These are phyloP conservation scores for Tricholaema leucomelas DNA, from an alignment of 2,113 vertebrate species.

Conservation along the genomic window DNA sequence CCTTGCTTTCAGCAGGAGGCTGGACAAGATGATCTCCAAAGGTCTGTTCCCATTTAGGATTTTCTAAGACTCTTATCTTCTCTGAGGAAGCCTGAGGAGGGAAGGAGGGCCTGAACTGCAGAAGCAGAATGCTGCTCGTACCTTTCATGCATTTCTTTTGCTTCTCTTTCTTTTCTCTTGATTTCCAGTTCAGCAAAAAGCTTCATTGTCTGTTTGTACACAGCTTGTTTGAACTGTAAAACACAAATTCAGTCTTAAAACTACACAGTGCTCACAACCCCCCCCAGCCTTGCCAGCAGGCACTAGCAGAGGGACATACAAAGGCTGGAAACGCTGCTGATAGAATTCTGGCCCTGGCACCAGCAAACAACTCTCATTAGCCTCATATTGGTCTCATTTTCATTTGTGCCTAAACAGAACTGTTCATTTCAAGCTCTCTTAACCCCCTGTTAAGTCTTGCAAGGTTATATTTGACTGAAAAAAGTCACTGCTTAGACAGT, in stretches of 20 bases:
- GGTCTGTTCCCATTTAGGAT: background rate
- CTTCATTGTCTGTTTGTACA: constrained; percentile 99
- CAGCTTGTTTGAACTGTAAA: constrained; percentile 92
- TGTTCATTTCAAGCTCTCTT: background rate
- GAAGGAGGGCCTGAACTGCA: background rate
- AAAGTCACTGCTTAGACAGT: background rate
- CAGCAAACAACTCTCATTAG: background rate
- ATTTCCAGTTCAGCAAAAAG: constrained; percentile 98
- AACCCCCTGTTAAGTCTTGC: background rate
- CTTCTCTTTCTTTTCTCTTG: constrained; percentile 98
- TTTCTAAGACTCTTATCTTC: background rate
- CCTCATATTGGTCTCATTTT: background rate
- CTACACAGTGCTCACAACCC: background rate
- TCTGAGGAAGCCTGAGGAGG: background rate
- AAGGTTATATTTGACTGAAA: background rate
- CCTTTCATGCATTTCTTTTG: constrained; percentile 99
- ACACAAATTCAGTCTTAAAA: constrained; percentile 30
- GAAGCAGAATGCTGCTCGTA: constrained; percentile 39
- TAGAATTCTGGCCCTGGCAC: background rate
- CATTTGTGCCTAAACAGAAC: background rate
- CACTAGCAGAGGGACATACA: background rate
- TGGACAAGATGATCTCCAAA: background rate
- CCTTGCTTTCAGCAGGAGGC: background rate
- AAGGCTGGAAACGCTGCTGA: background rate
- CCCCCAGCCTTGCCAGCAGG: background rate